Base-by-base conservation (phyloP, 2,888 invertebrate genomes). In the Euspilapteryx auroguttella region DNA sequence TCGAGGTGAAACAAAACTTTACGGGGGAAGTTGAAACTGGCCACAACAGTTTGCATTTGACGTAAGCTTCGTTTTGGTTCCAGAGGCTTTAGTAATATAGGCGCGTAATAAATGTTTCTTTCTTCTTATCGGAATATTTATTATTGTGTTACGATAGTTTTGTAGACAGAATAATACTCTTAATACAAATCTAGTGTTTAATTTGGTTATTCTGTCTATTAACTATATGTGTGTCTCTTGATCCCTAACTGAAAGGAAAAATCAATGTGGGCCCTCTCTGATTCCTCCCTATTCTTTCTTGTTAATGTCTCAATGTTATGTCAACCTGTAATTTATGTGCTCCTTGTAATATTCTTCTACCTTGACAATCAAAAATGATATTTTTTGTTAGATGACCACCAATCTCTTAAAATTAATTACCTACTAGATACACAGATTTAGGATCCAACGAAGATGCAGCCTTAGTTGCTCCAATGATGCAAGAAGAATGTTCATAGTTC, bases 41-140 rank as follows among this genome's bases (percentile, higher is more conserved):
- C 53, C 59, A 45, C 69, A 52, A 57, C 4, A 4, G n/a, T 12
- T 24, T 13, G 11, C n/a, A 7, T 64, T 68, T 64, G 56, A 68
- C 66, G 68, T 69, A n/a, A n/a, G n/a, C n/a, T n/a, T n/a, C n/a
- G n/a, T n/a, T n/a, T 45, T 44, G 73, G 71, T 75, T 73, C 56
- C 64, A 56, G 62, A 61, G 47, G 71, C 73, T 75, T 73, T 17
- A 64, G 69, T 75, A 73, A 55, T 58, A 17, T 75, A 73, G 75
- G 73, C 75, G 66, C 63, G 71, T 75, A 75, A 75, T 75, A 64
- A 62, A 73, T 75, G 75, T 75, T 63, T 64, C 64, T 59, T 71
- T 71, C 58, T 71, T 71, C 58, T 62, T 45, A 45, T 55, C 47
- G 49, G 52, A 56, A 52, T 47, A 47, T 49, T 55, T 47, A 48